Evolutionary conservation across 2,797 vertebrate genomes (phyloP).

Genomic region (Pogonophryne albipinna): DNA sequence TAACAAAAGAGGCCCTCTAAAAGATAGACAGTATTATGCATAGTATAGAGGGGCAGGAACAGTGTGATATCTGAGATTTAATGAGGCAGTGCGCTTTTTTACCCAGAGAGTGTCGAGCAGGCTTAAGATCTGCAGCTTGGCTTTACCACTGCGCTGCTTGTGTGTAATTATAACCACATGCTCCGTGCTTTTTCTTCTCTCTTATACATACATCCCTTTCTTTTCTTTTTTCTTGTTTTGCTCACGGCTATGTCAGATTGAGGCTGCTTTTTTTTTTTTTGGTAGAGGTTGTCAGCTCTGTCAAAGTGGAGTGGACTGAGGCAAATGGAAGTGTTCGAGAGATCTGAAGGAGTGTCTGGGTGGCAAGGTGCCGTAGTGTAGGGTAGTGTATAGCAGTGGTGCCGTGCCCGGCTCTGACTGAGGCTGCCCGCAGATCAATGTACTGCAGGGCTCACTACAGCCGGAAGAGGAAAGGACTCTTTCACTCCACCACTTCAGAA

Average conservation of each 20-base stretch:
- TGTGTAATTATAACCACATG: constrained; percentile 98
- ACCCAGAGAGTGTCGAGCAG: constrained; percentile 90
- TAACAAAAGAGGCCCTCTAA: constrained; percentile 80
- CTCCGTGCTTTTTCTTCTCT: constrained; percentile 79
- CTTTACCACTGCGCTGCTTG: constrained; percentile 93
- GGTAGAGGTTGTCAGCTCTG: constrained; percentile 61
- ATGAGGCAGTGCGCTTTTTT: constrained; percentile 94
- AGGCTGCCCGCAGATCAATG: constrained; percentile 81
- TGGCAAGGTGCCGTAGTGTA: constrained; percentile 56
- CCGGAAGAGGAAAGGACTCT: constrained; percentile 77
- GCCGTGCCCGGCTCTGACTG: constrained; percentile 47
- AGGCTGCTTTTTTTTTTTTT: constrained; percentile 54
- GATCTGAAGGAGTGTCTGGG: constrained; percentile 64
- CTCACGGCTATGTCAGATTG: constrained; percentile 62
- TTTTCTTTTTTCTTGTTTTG: constrained; percentile 6
- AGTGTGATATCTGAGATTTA: constrained; percentile 92
- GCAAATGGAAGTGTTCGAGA: constrained; percentile 54
- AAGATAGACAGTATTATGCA: constrained; percentile 76
- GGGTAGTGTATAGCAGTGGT: constrained; percentile 49
- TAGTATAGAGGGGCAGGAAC: constrained; percentile 77
- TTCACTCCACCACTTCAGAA: constrained; percentile 81
- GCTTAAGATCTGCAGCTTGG: constrained; percentile 93
- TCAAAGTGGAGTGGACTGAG: constrained; percentile 70
- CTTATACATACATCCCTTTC: constrained; percentile 67
- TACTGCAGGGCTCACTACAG: constrained; percentile 74